Evolutionary conservation across 2,888 invertebrate species (phyloP).

Genomic region (Conchocele bisecta): DNA sequence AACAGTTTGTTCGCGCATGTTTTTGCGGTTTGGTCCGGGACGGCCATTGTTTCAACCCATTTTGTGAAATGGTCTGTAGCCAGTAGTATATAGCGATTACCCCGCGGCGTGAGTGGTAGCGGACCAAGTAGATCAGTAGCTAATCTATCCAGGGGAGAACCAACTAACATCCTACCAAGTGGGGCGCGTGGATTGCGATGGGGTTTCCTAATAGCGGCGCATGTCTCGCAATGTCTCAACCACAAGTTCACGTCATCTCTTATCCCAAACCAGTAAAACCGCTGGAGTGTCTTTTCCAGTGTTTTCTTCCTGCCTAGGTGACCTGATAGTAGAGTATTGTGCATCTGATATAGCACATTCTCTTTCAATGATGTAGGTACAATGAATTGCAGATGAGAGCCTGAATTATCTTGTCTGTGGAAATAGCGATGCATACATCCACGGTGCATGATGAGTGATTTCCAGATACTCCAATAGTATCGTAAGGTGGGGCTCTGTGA

Average conservation of each 20-base stretch:
- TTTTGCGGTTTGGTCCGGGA: neutral
- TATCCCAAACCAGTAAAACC: neutral
- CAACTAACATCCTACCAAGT: neutral
- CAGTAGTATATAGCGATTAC: neutral
- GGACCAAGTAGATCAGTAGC: neutral
- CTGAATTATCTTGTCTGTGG: too few species aligned
- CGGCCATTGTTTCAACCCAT: too few species aligned
- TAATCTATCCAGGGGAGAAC: neutral
- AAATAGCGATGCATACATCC: too few species aligned
- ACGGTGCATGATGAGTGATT: too few species aligned
- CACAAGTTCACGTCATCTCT: neutral
- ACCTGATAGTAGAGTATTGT: too few species aligned
- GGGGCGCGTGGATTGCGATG: neutral
- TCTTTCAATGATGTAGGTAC: too few species aligned
- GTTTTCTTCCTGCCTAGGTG: too few species aligned
- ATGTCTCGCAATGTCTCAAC: neutral
- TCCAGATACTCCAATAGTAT: too few species aligned
- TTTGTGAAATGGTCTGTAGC: neutral
- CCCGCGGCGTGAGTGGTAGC: neutral
- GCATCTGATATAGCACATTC: too few species aligned
- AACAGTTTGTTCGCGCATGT: neutral
- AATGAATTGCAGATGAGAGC: too few species aligned
- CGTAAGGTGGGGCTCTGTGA: too few species aligned
- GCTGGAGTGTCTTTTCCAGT: neutral
- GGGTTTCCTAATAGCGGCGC: neutral